A percentile compares a stretch with the other conserved stretches of the same genome.
Evolutionary conservation across 2,797 vertebrate species (phyloP).

Genomic region (Tangara arthus): DNA sequence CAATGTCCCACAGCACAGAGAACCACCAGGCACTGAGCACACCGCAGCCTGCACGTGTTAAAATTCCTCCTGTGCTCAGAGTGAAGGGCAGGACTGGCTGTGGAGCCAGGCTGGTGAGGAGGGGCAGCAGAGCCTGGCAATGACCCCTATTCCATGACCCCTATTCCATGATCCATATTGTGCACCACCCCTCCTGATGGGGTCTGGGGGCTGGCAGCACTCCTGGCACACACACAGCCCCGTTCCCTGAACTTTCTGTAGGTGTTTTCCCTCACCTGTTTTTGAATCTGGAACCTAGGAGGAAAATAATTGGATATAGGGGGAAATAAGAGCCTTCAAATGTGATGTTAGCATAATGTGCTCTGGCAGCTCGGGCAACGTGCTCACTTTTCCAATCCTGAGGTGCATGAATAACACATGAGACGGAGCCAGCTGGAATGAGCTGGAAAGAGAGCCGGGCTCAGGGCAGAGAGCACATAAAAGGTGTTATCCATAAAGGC

Average conservation of each 20-base stretch:
- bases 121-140: neutral
- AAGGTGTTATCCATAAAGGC: neutral
- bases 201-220: neutral
- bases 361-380: neutral
- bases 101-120: rapidly evolving
- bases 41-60: rapidly evolving
- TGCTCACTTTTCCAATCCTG: neutral
- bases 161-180: rapidly evolving
- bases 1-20: rapidly evolving
- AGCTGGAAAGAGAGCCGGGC: neutral
- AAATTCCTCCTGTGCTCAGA: neutral
- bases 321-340: neutral
- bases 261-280: neutral
- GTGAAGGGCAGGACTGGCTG: rapidly evolving
- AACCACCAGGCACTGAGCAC: rapidly evolving
- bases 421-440: neutral
- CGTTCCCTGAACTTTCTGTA: neutral
- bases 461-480: neutral
- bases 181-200: rapidly evolving
- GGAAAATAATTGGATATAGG: constrained; percentile 3
- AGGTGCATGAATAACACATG: neutral
- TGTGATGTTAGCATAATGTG: neutral
- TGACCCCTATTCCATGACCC: neutral
- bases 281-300: neutral
- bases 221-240: neutral